phyloP scores from a whole-genome alignment of 2,797 vertebrate species.

The Mustela erminea region DNA sequence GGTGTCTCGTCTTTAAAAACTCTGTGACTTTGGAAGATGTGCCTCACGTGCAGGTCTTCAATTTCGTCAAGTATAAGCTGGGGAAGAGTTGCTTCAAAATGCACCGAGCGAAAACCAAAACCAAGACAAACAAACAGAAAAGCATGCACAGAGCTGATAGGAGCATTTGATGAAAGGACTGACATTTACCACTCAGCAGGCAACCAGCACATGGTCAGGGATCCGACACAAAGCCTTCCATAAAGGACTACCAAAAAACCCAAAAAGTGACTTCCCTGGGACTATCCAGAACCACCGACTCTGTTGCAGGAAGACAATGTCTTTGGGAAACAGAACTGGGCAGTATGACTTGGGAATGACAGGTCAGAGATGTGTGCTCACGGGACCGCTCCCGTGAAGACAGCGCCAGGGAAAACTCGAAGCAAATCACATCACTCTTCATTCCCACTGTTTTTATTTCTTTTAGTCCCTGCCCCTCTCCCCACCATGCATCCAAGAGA shows the following conservation, averaged over 20 bases:
- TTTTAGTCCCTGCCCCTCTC: not conserved
- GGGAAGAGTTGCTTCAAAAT: not conserved
- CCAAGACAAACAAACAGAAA: too few species aligned
- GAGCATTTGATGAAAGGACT: not conserved
- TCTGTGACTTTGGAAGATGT: not conserved
- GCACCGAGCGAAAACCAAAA: not conserved
- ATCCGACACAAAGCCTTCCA: not conserved
- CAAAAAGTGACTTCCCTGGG: not conserved
- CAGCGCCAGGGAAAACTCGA: not conserved
- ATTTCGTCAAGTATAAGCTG: not conserved
- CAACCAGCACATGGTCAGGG: too few species aligned
- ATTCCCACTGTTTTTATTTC: not conserved
- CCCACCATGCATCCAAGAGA: not conserved
- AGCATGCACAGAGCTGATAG: not conserved
- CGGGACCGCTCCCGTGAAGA: not conserved
- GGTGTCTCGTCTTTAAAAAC: not conserved
- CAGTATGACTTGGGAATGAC: too few species aligned
- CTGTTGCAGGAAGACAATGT: not conserved
- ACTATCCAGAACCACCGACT: not conserved
- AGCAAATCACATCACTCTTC: too few species aligned
- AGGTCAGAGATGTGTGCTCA: not conserved
- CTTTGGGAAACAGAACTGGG: not conserved
- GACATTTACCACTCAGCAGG: too few species aligned
- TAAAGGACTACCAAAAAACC: not conserved
- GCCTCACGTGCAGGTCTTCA: not conserved